Percentiles rank a stretch among this genome's conserved stretches.
Conservation (phyloP, 2,113 vertebrate genomes). For the Macquaria ambigua region DNA sequence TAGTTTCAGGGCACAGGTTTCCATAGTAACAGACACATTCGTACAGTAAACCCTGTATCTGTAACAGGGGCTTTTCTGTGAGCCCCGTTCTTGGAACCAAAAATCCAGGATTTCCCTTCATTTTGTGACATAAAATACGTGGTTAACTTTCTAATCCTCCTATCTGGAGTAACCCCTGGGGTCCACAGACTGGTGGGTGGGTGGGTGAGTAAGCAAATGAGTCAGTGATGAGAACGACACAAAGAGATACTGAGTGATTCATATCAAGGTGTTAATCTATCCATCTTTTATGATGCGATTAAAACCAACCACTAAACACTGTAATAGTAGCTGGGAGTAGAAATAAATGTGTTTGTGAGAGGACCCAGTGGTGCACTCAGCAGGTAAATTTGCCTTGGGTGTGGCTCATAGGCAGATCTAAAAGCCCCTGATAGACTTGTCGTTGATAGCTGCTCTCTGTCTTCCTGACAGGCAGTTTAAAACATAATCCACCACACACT, state of each 20-base stretch:
- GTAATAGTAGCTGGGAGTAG: constrained; percentile 19
- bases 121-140: neutral
- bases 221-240: constrained; percentile 2
- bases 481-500: constrained; percentile 57
- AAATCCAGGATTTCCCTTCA: constrained; percentile 3
- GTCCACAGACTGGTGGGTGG: neutral
- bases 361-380: constrained; percentile 43
- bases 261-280: constrained; percentile 19
- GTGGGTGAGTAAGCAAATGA: neutral
- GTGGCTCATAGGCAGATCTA: constrained; percentile 38
- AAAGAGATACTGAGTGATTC: neutral
- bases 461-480: constrained; percentile 52
- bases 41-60: neutral
- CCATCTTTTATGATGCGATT: constrained; percentile 19
- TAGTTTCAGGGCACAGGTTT: neutral
- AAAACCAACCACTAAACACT: constrained; percentile 23
- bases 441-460: constrained; percentile 53
- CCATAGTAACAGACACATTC: neutral
- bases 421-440: constrained; percentile 47
- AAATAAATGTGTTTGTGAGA: constrained; percentile 50
- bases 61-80: neutral
- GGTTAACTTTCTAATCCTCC: neutral
- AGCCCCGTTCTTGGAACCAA: rapidly evolving
- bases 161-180: neutral
- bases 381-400: constrained; percentile 37